Evolutionary conservation across 2,888 invertebrate species (phyloP).

Genomic region (Apodemia zela): DNA sequence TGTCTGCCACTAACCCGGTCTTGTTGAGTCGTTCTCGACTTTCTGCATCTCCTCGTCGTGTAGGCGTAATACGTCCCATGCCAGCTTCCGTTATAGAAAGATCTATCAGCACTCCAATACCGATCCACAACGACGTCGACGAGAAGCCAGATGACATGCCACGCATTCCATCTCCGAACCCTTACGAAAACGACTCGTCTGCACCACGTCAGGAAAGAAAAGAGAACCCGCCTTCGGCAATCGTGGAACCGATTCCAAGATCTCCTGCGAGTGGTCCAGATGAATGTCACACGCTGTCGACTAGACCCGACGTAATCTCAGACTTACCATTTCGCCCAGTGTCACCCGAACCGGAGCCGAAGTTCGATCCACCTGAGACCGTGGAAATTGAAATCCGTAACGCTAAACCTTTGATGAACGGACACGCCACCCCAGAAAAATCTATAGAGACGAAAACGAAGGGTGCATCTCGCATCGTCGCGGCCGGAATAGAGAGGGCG

Average conservation of each 20-base stretch:
- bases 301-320: conserved; percentile 24
- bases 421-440: conserved; percentile 37
- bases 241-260: conserved; percentile 63
- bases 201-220: conserved; percentile 36
- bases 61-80: conserved; percentile 81
- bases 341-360: conserved; percentile 32
- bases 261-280: conserved; percentile 39
- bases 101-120: conserved; percentile 31
- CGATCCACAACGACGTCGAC: conserved; percentile 29
- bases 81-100: conserved; percentile 43
- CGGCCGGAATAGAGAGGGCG: conserved; percentile 47
- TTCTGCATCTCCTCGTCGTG: conserved; percentile 60
- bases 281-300: conserved; percentile 39
- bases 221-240: conserved; percentile 56
- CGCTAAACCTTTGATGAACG: conserved; percentile 34
- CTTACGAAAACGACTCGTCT: conserved; percentile 37
- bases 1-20: conserved; percentile 61
- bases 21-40: conserved; percentile 53
- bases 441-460: conserved; percentile 31
- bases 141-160: conserved; percentile 38
- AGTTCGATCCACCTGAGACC: conserved; percentile 24
- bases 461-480: conserved; percentile 44
- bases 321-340: conserved; percentile 24
- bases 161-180: conserved; percentile 37
- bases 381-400: not conserved